Evolutionary conservation across 92 coral and sea anemone species (phyloP), one percentile per base, ranked within the genome.

Genomic region (Actinostola sp.): DNA sequence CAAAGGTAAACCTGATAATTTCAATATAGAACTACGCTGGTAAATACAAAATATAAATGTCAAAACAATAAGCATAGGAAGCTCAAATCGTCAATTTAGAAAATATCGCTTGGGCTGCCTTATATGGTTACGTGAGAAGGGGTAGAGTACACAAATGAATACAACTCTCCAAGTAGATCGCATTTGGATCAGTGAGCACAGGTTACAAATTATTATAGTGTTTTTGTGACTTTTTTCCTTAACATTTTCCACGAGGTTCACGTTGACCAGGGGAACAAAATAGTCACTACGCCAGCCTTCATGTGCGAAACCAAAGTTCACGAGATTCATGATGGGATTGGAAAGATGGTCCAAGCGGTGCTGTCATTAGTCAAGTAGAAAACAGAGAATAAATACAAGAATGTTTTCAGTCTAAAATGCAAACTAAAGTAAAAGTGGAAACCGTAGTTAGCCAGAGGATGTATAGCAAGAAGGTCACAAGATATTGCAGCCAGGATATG

Each of bases 281-380:
- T 90, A 31, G 89, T 90, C 3, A 90, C 96, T 10, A 90, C 92
- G 11, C 96, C 96, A 30, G 96, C 96, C 0, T 90, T 53, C 70
- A 90, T 90, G 96, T 89, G 96, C 23, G 96, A 90, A 19, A 72
- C 89, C 4, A 79, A 75, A 34, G 52, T 86, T 2, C 92, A 90
- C 42, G 89, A 89, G 70, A 64, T 89, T 10, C 89, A 89, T 41
- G 96, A 89, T 42, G 96, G 96, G 52, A 70, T 89, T 19, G 96
- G 92, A 26, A 89, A 78, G 76, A 89, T 89, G 93, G 57, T 88
- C 26, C 19, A 77, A 19, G 87, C 81, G 0, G 68, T 89, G 9
- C 16, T 89, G 61, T 66, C 58, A 7, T 52, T 89, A 78, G 59
- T 34, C 11, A 57, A 45, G 21, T 65, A 70, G 33, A 5, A 23